Conservation (phyloP, 2,113 vertebrate species). For the Pseudopodoces humilis region DNA sequence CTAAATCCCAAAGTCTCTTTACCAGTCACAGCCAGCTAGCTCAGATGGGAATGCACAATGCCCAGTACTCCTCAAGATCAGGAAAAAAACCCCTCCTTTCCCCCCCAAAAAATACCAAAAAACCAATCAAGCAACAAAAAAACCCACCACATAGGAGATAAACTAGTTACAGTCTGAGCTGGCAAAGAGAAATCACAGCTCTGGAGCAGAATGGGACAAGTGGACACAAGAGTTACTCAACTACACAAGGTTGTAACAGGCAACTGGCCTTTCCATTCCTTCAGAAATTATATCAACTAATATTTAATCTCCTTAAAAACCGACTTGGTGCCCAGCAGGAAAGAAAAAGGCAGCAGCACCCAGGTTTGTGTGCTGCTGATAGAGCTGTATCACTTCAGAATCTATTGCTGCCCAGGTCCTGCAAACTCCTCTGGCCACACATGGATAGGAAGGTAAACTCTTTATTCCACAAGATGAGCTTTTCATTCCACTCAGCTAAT, state of each 20-base stretch:
- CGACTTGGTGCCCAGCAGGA: neutral
- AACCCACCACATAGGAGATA: neutral
- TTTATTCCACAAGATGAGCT: neutral
- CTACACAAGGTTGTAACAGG: neutral
- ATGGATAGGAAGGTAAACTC: accelerated
- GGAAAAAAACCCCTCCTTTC: accelerated
- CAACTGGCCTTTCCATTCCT: neutral
- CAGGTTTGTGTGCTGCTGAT: neutral
- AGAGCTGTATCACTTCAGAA: neutral
- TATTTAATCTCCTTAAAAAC: neutral
- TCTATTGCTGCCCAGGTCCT: neutral
- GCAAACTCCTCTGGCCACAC: neutral
- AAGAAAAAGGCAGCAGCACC: neutral
- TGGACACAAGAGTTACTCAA: neutral
- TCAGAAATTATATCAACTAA: neutral
- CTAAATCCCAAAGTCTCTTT: neutral
- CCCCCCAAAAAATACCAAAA: neutral
- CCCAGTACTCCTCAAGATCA: neutral
- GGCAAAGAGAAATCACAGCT: neutral
- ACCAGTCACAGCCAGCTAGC: neutral
- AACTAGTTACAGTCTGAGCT: neutral
- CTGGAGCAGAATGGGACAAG: neutral
- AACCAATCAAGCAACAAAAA: neutral
- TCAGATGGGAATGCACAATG: neutral
- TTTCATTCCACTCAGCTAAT: neutral